phyloP scores from a whole-genome alignment of 2,888 invertebrate species.

The Drosophila testacea region DNA sequence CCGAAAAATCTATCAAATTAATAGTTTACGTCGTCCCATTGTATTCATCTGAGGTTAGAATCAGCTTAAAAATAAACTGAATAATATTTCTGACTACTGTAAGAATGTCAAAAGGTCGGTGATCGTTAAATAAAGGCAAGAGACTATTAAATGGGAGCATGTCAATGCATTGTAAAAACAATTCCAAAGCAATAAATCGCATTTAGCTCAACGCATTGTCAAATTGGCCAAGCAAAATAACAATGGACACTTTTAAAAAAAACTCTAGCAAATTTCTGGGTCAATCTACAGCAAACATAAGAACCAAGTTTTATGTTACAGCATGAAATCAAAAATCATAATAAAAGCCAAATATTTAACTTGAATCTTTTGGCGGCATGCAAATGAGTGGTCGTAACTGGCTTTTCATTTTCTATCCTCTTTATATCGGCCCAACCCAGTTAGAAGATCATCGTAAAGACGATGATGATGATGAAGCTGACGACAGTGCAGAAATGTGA shows the following conservation, averaged over 20 bases:
- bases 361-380: constrained; percentile 56
- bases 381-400: constrained; percentile 69
- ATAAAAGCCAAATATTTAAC: constrained; percentile 58
- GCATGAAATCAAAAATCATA: constrained; percentile 60
- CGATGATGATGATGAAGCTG: constrained; percentile 22
- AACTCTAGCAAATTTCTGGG: constrained; percentile 59
- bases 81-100: background rate
- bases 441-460: constrained; percentile 20
- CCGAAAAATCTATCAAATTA: no score
- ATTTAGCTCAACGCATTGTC: constrained; percentile 53
- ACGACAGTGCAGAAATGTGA: constrained; percentile 59
- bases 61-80: background rate
- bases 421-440: constrained; percentile 52
- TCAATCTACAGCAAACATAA: constrained; percentile 57
- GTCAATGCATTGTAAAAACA: constrained; percentile 49
- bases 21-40: background rate
- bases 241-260: constrained; percentile 37
- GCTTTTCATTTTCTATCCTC: constrained; percentile 58
- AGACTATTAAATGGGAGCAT: constrained; percentile 52
- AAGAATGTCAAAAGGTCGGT: constrained; percentile 57
- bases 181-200: constrained; percentile 60
- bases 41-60: background rate
- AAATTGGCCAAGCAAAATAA: constrained; percentile 42
- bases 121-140: constrained; percentile 40
- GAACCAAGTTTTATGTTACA: constrained; percentile 65